Conservation (phyloP, 2,797 vertebrate species). For the Capromys pilorides region DNA sequence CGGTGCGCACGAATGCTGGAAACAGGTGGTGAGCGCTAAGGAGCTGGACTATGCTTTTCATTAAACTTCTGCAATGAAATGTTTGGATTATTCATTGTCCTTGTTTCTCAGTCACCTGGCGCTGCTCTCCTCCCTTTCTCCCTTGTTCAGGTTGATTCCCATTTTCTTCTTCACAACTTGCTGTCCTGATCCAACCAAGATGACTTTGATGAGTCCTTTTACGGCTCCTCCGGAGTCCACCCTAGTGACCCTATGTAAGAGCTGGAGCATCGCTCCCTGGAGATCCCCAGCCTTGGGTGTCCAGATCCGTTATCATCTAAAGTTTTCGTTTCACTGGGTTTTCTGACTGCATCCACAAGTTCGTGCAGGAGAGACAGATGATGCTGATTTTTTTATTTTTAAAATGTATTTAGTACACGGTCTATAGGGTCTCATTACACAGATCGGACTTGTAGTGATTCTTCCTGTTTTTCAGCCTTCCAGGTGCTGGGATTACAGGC, state of each 20-base stretch:
- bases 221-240: neutral
- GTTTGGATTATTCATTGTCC: constrained; percentile 29
- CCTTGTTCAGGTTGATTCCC: neutral
- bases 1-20: constrained; percentile 18
- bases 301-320: neutral
- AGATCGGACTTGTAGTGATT: no score
- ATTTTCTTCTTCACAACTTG: neutral
- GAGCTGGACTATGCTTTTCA: constrained; percentile 41
- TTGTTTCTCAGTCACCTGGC: constrained; percentile 19
- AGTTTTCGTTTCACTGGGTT: neutral
- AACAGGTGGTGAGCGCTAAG: neutral
- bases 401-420: no score
- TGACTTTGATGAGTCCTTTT: neutral
- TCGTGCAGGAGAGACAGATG: neutral
- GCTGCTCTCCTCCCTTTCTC: neutral
- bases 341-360: neutral
- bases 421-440: no score
- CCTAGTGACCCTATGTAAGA: neutral
- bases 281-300: neutral
- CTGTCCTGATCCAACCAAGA: neutral
- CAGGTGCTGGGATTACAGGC: no score
- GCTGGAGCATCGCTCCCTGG: neutral
- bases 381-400: no score
- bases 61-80: constrained; percentile 48
- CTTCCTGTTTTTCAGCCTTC: no score